Percentiles rank a stretch among this genome's conserved stretches.
Conservation (phyloP, 2,113 vertebrate species). For the Mohoua ochrocephala region DNA sequence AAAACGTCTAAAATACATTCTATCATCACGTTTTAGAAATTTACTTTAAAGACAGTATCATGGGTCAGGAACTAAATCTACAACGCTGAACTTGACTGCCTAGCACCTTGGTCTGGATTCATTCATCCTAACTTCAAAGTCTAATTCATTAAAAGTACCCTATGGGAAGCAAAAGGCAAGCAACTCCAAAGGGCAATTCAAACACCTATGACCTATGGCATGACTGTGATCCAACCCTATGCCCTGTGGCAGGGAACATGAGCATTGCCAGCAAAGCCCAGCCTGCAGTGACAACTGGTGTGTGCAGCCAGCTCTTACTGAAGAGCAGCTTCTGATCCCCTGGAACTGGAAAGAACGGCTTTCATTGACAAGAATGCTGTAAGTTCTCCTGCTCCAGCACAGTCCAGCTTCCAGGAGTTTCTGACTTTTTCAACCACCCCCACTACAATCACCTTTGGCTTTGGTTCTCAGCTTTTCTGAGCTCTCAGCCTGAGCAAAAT, state of each 20-base stretch:
- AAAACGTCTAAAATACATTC: background rate
- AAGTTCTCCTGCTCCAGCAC: background rate
- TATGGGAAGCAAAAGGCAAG: background rate
- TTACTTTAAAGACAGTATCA: background rate
- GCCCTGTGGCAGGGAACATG: background rate
- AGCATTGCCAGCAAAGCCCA: background rate
- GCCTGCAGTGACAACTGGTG: background rate
- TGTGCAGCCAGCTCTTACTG: background rate
- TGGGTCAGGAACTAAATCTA: background rate
- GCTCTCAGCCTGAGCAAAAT: background rate
- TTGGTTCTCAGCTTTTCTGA: background rate
- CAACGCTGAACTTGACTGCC: background rate
- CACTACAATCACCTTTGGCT: background rate
- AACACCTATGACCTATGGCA: background rate
- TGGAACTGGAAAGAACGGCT: background rate
- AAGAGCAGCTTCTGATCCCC: background rate
- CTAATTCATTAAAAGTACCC: background rate
- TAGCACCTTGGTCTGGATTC: background rate
- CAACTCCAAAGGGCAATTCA: background rate
- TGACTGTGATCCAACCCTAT: background rate
- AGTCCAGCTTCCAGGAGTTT: background rate
- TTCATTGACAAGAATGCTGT: rapidly evolving
- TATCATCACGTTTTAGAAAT: background rate
- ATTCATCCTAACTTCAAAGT: background rate
- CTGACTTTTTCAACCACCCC: background rate